A percentile compares a stretch with the other conserved stretches of the same genome.
Conservation (phyloP, 2,888 invertebrate genomes). For the Dolichomitus sp. region DNA sequence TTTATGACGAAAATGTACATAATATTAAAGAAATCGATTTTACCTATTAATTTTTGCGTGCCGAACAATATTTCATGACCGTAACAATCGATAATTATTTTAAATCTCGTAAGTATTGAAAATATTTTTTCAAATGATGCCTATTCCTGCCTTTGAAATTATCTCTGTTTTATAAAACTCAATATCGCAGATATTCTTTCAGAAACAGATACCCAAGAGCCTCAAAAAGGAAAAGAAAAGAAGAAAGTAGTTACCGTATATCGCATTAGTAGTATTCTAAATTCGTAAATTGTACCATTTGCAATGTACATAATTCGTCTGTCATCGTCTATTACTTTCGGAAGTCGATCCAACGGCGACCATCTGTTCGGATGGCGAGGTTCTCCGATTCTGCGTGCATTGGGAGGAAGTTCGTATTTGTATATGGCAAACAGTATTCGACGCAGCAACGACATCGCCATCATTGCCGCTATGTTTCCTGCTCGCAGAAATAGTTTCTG, state of each 20-base stretch:
- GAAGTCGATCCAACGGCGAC: constrained; percentile 63
- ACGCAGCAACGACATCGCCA: constrained; percentile 63
- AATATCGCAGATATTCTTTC: neutral
- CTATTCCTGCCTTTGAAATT: neutral
- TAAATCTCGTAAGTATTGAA: neutral
- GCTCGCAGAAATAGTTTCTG: constrained; percentile 21
- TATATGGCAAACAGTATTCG: constrained; percentile 83
- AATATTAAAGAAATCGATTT: too few species aligned
- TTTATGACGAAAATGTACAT: too few species aligned
- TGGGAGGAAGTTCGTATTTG: constrained; percentile 80
- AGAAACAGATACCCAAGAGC: neutral
- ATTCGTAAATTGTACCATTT: constrained; percentile 50
- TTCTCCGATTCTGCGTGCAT: constrained; percentile 69
- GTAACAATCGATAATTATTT: neutral
- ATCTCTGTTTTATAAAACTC: neutral
- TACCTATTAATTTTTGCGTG: too few species aligned
- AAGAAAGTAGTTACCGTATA: neutral
- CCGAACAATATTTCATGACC: too few species aligned
- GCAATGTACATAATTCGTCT: constrained; percentile 45
- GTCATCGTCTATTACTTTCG: constrained; percentile 71
- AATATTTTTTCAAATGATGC: neutral
- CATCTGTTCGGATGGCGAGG: constrained; percentile 65
- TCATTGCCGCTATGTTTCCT: constrained; percentile 53
- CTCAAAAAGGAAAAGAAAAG: neutral
- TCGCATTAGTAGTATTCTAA: constrained; percentile 22